Evolutionary conservation across 2,113 vertebrate genomes (phyloP).

Genomic region (Cromileptes altivelis): DNA sequence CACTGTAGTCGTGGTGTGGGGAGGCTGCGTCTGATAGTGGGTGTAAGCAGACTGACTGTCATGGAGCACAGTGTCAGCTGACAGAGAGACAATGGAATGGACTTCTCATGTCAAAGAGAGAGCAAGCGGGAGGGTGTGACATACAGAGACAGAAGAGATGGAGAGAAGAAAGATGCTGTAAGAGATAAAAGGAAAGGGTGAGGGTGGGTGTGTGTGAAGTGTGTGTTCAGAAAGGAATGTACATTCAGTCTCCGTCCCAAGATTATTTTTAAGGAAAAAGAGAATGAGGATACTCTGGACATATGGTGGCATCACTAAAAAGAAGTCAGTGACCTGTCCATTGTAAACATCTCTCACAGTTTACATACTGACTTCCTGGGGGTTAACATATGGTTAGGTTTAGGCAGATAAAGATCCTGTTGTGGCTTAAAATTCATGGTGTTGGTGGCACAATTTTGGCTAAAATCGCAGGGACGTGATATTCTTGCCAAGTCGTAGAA

Average conservation of each 20-base stretch:
- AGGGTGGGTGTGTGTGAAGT: not conserved
- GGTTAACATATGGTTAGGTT: not conserved
- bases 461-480: no score
- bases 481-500: no score
- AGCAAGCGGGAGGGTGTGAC: not conserved
- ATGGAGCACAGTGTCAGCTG: conserved; percentile 6
- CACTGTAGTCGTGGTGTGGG: not conserved
- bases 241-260: not conserved
- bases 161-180: not conserved
- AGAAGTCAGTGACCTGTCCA: no score
- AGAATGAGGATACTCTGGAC: not conserved
- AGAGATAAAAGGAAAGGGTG: not conserved
- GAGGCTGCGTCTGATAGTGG: not conserved
- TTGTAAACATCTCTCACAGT: no score
- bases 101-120: conserved; percentile 1
- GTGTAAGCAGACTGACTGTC: not conserved
- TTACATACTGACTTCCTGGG: no score
- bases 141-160: not conserved
- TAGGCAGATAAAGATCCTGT: no score
- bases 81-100: conserved; percentile 3
- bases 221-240: not conserved
- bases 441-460: no score
- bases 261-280: not conserved
- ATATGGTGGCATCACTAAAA: not conserved
- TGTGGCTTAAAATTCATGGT: no score